phyloP scores from a whole-genome alignment of 2,113 vertebrate genomes.

The Panthera tigris region DNA sequence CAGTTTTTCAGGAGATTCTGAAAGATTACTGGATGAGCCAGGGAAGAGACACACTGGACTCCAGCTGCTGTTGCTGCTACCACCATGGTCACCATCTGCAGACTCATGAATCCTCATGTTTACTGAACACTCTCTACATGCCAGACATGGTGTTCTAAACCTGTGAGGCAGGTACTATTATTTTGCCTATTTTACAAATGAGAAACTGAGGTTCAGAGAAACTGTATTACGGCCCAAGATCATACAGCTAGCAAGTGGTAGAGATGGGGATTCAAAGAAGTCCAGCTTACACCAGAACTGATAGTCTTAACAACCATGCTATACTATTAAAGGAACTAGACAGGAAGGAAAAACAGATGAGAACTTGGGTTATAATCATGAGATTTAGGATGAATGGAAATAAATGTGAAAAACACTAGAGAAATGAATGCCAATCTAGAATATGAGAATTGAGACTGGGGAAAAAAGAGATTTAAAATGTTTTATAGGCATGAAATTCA shows the following conservation, averaged over 20 bases:
- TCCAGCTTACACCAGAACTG: not conserved
- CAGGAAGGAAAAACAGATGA: not conserved
- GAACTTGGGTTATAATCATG: no score
- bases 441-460: not conserved
- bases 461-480: not conserved
- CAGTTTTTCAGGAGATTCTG: not conserved
- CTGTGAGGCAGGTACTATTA: not conserved
- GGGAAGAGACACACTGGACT: not conserved
- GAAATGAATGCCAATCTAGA: not conserved
- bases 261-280: not conserved
- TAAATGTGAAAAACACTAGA: not conserved
- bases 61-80: no score
- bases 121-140: not conserved
- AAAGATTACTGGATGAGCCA: not conserved
- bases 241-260: not conserved
- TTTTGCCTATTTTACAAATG: not conserved
- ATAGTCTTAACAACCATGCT: not conserved
- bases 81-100: not conserved
- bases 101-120: not conserved
- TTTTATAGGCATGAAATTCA: not conserved
- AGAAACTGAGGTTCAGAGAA: not conserved
- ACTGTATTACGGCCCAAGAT: not conserved
- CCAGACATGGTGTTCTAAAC: not conserved
- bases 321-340: no score
- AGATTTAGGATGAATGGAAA: not conserved